These are phyloP conservation scores for Uria aalge DNA, from an alignment of 2,113 vertebrate species.

Conservation along the genomic window DNA sequence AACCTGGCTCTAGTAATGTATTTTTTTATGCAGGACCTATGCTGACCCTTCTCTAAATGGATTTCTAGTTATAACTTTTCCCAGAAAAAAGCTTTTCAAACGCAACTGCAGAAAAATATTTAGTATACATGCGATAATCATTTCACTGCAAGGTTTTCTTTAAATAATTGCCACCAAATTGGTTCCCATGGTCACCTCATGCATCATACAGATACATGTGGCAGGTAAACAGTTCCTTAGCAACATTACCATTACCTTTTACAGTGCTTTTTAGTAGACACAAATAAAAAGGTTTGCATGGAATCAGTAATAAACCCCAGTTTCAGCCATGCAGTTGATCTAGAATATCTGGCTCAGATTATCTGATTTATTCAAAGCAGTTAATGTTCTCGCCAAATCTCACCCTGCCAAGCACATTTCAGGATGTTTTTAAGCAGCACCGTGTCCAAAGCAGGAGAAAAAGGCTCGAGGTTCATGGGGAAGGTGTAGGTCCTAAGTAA, in stretches of 20 bases:
- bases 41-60: neutral
- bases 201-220: slow-evolving; percentile 5
- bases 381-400: neutral
- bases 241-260: slow-evolving; percentile 30
- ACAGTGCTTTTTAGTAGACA: neutral
- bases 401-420: neutral
- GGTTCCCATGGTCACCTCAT: slow-evolving; percentile 66
- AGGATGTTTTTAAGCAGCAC: neutral
- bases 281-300: slow-evolving; percentile 1
- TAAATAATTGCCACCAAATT: slow-evolving; percentile 32
- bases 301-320: neutral
- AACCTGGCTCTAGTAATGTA: neutral
- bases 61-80: neutral
- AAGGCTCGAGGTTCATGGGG: neutral
- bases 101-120: slow-evolving; percentile 9
- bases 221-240: slow-evolving; percentile 51
- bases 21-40: neutral
- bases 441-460: neutral
- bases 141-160: slow-evolving; percentile 13
- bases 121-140: neutral
- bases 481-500: neutral
- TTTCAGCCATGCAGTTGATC: neutral
- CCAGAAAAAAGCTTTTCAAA: slow-evolving; percentile 6
- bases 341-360: slow-evolving; percentile 7
- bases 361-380: slow-evolving; percentile 23